A percentile compares a stretch with the other conserved stretches of the same genome.
Evolutionary conservation across 2,888 invertebrate genomes (phyloP).

Genomic region (Hirtodrosophila confusa): DNA sequence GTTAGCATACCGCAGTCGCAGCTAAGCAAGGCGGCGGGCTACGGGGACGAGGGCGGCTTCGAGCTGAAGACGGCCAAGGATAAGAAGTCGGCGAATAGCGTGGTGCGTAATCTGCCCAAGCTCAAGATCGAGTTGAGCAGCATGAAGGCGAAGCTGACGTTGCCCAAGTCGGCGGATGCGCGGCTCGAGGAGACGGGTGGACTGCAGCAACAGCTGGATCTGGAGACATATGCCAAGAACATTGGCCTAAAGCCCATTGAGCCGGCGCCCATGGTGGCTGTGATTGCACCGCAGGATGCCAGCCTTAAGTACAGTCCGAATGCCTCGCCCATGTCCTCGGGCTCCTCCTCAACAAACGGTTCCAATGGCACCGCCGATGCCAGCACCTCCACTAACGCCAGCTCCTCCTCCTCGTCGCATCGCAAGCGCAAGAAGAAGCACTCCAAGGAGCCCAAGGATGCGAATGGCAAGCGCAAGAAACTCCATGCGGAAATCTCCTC

Average conservation of each 20-base stretch:
- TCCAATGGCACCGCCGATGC: slow-evolving; percentile 69
- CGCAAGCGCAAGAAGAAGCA: slow-evolving; percentile 87
- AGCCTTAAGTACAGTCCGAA: slow-evolving; percentile 77
- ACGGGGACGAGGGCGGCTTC: slow-evolving; percentile 75
- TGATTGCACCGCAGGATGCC: slow-evolving; percentile 29
- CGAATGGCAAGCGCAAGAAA: slow-evolving; percentile 85
- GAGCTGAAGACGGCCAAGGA: slow-evolving; percentile 82
- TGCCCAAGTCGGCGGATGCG: slow-evolving; percentile 79
- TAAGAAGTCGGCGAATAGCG: slow-evolving; percentile 58
- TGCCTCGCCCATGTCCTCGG: slow-evolving; percentile 82
- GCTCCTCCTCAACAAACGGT: slow-evolving; percentile 76
- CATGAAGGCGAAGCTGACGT: slow-evolving; percentile 79
- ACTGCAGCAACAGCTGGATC: slow-evolving; percentile 68
- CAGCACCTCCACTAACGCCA: slow-evolving; percentile 17
- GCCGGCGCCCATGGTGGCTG: slow-evolving; percentile 7
- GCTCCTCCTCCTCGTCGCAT: slow-evolving; percentile 78
- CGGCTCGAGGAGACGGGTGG: slow-evolving; percentile 57
- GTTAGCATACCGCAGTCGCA: slow-evolving; percentile 83
- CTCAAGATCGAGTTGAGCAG: slow-evolving; percentile 82
- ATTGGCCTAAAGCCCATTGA: slow-evolving; percentile 83
- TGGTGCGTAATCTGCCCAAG: slow-evolving; percentile 76
- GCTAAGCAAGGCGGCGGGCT: slow-evolving; percentile 67
- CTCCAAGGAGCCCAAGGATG: slow-evolving; percentile 85
- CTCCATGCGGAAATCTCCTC: slow-evolving; percentile 86
- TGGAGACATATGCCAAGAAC: slow-evolving; percentile 83